Evolutionary conservation across 2,113 vertebrate genomes (phyloP).

Genomic region (Rhinopomastus cyanomelas): DNA sequence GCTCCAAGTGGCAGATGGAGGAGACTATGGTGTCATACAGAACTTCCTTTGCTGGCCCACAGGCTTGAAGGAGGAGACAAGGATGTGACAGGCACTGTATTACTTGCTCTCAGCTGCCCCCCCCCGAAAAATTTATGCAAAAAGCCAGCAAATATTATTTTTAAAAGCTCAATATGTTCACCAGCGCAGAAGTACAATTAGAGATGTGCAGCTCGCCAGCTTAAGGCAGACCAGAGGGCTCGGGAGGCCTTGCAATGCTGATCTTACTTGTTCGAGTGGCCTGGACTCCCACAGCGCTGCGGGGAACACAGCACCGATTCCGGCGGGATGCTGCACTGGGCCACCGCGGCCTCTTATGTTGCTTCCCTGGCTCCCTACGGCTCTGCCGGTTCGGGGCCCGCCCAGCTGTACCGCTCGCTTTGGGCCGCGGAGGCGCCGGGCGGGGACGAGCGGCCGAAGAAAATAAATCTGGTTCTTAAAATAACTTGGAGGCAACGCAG

Average conservation of each 20-base stretch:
- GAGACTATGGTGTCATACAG: background rate
- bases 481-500: background rate
- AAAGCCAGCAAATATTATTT: background rate
- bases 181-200: accelerated
- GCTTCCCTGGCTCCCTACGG: background rate
- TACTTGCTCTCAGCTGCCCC: background rate
- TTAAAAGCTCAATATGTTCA: background rate
- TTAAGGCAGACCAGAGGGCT: background rate
- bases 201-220: accelerated
- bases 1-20: constrained; percentile 1
- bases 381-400: background rate
- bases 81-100: background rate
- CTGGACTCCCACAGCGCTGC: background rate
- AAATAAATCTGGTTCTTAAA: background rate
- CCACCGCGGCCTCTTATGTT: background rate
- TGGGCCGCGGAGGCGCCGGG: background rate
- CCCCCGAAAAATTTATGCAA: background rate
- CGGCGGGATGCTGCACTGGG: background rate
- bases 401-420: background rate
- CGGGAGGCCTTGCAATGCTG: background rate
- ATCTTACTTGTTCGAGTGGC: accelerated
- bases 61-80: background rate
- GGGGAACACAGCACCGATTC: too few species aligned
- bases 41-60: background rate
- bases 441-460: background rate